These are phyloP conservation scores for Acromyrmex heyeri DNA, from an alignment of 1,140 invertebrate species.

Conservation along the genomic window DNA sequence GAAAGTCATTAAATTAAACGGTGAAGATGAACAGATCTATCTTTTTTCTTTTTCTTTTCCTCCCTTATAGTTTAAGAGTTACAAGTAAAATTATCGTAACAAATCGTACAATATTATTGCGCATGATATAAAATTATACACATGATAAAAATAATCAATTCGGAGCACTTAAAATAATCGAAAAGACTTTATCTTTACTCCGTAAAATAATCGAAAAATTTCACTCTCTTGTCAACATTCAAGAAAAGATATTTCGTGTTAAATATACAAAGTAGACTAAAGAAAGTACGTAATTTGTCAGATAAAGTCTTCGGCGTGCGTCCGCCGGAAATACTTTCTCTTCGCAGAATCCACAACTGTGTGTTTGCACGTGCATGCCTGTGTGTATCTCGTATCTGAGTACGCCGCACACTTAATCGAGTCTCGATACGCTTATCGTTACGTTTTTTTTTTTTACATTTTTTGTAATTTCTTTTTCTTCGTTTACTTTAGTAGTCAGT, in stretches of 20 bases:
- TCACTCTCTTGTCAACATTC: slow-evolving; percentile 14
- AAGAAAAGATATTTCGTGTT: slow-evolving; percentile 24
- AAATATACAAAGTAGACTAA: slow-evolving; percentile 42
- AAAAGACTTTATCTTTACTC: slow-evolving; percentile 54
- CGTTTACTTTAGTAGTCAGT: slow-evolving; percentile 52
- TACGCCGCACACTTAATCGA: slow-evolving; percentile 62
- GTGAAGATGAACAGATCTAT: slow-evolving; percentile 80
- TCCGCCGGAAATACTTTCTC: slow-evolving; percentile 68
- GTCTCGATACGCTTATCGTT: slow-evolving; percentile 60
- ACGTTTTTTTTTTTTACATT: slow-evolving; percentile 51
- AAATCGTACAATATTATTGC: slow-evolving; percentile 67
- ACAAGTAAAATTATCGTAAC: slow-evolving; percentile 70
- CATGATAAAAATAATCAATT: slow-evolving; percentile 70
- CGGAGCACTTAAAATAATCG: slow-evolving; percentile 81
- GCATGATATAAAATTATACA: slow-evolving; percentile 73
- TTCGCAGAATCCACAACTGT: slow-evolving; percentile 42
- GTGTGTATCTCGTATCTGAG: slow-evolving; percentile 58
- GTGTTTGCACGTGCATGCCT: slow-evolving; percentile 39
- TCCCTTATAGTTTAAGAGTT: slow-evolving; percentile 55
- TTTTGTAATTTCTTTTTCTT: slow-evolving; percentile 41
- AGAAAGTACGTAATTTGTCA: slow-evolving; percentile 23
- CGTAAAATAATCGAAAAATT: slow-evolving; percentile 80
- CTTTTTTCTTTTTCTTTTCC: slow-evolving; percentile 46
- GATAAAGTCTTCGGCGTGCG: slow-evolving; percentile 52
- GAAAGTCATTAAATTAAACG: slow-evolving; percentile 76